Conservation (phyloP, 1,140 invertebrate genomes). For the Nebria ingens region DNA sequence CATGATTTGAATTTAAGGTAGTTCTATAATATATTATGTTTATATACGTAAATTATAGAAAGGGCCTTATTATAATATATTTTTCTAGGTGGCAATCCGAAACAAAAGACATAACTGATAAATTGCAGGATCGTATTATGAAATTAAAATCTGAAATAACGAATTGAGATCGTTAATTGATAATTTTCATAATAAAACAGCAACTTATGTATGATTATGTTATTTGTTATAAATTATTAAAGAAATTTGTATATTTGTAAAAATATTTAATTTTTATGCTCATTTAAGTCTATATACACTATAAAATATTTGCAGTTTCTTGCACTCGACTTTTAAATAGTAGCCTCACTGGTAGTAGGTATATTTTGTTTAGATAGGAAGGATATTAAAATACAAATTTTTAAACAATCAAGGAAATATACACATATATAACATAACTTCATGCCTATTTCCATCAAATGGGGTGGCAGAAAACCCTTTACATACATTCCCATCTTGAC, state of each 20-base stretch:
- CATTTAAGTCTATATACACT: no score
- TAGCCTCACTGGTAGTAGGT: background rate
- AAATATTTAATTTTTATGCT: no score
- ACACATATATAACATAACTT: no score
- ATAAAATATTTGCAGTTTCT: background rate
- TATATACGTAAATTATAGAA: no score
- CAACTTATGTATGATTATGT: background rate
- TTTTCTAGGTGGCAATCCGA: background rate
- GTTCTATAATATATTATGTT: background rate
- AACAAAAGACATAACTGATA: background rate
- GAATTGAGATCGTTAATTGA: background rate
- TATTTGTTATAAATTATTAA: background rate
- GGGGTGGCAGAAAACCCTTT: no score
- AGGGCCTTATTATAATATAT: background rate
- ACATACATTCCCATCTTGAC: no score
- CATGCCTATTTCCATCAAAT: no score
- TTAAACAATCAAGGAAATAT: no score
- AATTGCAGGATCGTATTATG: background rate
- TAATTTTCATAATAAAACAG: no score
- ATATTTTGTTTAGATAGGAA: no score
- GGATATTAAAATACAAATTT: no score
- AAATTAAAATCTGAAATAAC: background rate
- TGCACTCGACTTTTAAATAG: background rate
- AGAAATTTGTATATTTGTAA: no score
- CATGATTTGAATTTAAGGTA: slow-evolving; percentile 24